Conservation (phyloP, 23 tunicate species). For the Oikopleura albicans region DNA sequence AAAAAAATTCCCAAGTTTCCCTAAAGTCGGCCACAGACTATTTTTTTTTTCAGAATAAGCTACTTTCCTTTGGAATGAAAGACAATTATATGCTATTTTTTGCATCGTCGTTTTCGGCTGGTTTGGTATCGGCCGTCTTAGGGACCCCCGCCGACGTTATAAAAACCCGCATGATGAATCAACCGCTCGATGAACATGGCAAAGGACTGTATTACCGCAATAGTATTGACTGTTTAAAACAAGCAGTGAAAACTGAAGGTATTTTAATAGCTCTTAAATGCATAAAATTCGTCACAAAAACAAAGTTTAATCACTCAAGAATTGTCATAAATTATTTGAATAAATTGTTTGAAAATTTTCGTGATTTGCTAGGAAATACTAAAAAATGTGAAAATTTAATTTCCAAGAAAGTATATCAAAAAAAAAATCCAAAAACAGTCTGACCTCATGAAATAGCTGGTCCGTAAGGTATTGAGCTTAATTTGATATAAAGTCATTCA, state of each 20-base stretch:
- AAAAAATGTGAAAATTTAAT: no score
- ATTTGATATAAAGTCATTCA: no score
- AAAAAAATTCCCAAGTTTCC: background rate
- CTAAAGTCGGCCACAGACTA: background rate
- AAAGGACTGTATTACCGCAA: slow-evolving; percentile 48
- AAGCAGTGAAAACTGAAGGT: slow-evolving; percentile 44
- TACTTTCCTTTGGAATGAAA: background rate
- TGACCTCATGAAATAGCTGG: no score
- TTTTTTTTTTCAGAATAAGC: background rate
- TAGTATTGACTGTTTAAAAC: slow-evolving; percentile 45
- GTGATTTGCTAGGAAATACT: no score
- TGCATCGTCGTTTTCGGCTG: slow-evolving; percentile 25
- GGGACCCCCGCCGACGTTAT: slow-evolving; percentile 95
- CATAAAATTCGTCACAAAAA: no score
- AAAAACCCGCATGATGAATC: slow-evolving; percentile 94
- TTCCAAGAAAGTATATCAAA: no score
- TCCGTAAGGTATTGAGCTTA: no score
- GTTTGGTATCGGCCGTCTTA: slow-evolving; percentile 55
- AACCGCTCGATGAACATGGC: slow-evolving; percentile 42
- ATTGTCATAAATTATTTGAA: no score
- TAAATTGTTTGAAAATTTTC: no score
- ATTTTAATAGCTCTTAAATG: background rate
- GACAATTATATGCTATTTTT: background rate
- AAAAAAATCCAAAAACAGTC: no score
- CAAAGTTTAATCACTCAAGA: no score